Base-by-base conservation (phyloP, 2,113 vertebrate genomes). In the Aix galericulata region DNA sequence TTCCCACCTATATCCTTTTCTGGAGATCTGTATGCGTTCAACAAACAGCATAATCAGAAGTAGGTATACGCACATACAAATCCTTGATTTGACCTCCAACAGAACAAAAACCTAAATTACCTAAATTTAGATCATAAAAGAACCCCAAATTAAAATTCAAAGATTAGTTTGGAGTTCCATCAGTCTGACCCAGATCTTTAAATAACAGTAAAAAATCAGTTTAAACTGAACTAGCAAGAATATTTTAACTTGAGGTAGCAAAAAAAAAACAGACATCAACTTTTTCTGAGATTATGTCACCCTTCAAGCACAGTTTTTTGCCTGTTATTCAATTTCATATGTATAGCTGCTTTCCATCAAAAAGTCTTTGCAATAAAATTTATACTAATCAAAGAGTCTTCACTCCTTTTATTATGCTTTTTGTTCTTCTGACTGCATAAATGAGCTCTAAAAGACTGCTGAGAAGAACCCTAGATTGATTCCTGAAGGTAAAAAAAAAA, bases 201-300 rank as follows among this genome's bases (percentile, higher is more conserved):
- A 48, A 11, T 48, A 48, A 48, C 46, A 21, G 46, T 48, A 48
- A 48, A 48, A 48, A 48, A 46, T 46, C 20, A 20, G 46, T 46
- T 48, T 48, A 48, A 48, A 48, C 46, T 58, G 42, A 82, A 82
- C 52, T 75, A 46, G 29, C 13, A 90, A 34, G 32, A 76, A 17
- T 31, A 69, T 69, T 93, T 80, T 60, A 64, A 82, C 8, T 58
- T 58, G 22, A 82, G 73, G 59, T 88, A 93, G 67, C 17, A 56
- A 36, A 3, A 59, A 4, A 50, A 16, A 31, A 82, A 34, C 11
- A 44, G 29, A 59, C 10, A 85, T 8, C 13, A 79, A 25, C 6
- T 79, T 91, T 40, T 93, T 46, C 71, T 85, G 38, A 59, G 13
- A 71, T 63, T 67, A 74, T 15, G 32, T 77, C 40, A 72, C 53